phyloP scores from a whole-genome alignment of 2,888 invertebrate genomes.

The Ligdia adustata region DNA sequence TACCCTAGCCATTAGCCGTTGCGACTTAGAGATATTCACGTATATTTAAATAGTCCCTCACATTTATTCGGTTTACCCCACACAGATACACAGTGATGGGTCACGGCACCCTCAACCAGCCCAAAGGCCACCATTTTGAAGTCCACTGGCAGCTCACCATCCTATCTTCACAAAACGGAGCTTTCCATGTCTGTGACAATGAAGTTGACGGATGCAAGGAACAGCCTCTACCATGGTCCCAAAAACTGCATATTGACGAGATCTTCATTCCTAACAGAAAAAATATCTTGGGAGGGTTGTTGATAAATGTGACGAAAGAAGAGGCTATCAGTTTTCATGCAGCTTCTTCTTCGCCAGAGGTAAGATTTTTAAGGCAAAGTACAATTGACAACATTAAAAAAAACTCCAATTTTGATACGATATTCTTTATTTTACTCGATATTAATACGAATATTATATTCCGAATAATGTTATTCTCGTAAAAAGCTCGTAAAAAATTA shows the following conservation, averaged over 20 bases:
- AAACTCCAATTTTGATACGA: too few relatives aligned
- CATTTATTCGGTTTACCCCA: neutral
- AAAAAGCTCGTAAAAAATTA: too few relatives aligned
- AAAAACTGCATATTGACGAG: conserved; percentile 65
- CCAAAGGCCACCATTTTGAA: conserved; percentile 43
- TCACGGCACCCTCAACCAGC: conserved; percentile 53
- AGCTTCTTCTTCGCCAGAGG: conserved; percentile 59
- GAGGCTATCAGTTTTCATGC: conserved; percentile 66
- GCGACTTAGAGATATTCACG: neutral
- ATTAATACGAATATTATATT: too few relatives aligned
- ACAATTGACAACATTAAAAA: too few relatives aligned
- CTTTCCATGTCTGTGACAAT: conserved; percentile 70
- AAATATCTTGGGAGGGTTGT: conserved; percentile 69
- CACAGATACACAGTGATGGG: conserved; percentile 68
- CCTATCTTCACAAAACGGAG: conserved; percentile 49
- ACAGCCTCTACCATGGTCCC: conserved; percentile 43
- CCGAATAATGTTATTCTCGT: too few relatives aligned
- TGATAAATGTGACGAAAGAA: conserved; percentile 55
- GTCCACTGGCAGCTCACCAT: conserved; percentile 68
- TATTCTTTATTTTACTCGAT: too few relatives aligned
- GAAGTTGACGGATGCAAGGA: conserved; percentile 52
- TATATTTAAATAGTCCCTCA: neutral
- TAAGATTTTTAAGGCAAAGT: conserved; percentile 37
- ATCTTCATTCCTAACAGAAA: conserved; percentile 70
- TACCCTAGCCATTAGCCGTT: too few relatives aligned